Evolutionary conservation across 2,888 invertebrate genomes (phyloP).

Genomic region (Cheilosia grossa): DNA sequence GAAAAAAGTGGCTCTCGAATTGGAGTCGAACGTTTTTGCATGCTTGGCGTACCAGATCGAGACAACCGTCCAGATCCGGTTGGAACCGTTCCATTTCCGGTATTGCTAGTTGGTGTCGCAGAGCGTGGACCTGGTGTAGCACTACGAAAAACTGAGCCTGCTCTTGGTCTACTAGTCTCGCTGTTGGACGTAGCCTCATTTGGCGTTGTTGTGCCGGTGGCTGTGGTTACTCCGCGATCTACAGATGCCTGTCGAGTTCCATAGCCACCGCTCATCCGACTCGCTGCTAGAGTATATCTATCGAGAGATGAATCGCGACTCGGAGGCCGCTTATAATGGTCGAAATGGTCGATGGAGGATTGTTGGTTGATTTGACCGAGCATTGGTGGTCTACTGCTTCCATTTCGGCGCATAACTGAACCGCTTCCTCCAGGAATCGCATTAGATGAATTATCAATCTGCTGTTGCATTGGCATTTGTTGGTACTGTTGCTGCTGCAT

Average conservation of each 20-base stretch:
- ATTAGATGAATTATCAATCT: constrained; percentile 72
- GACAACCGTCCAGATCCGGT: constrained; percentile 84
- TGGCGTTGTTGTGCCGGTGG: constrained; percentile 76
- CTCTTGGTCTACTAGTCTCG: constrained; percentile 82
- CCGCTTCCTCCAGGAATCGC: constrained; percentile 77
- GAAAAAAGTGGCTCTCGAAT: constrained; percentile 84
- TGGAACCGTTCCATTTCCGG: constrained; percentile 87
- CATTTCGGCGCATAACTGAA: constrained; percentile 83
- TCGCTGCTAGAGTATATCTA: constrained; percentile 89
- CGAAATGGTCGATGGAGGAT: constrained; percentile 94
- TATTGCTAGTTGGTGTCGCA: constrained; percentile 79
- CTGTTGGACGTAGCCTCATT: constrained; percentile 59
- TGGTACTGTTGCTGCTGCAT: constrained; percentile 62
- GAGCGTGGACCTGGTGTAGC: constrained; percentile 80
- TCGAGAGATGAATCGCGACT: constrained; percentile 94
- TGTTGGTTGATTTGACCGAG: constrained; percentile 83
- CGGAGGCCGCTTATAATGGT: constrained; percentile 96
- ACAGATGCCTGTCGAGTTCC: constrained; percentile 91
- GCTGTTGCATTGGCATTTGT: constrained; percentile 68
- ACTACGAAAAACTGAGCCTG: constrained; percentile 85
- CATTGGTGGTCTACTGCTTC: constrained; percentile 84
- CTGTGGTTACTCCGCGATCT: constrained; percentile 85
- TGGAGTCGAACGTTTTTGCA: constrained; percentile 79
- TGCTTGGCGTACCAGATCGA: constrained; percentile 84
- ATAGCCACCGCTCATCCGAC: constrained; percentile 84